Percentiles rank a stretch among this genome's conserved stretches.
These are phyloP conservation scores for Phaenicophaeus curvirostris DNA, from an alignment of 2,797 vertebrate species.

Conservation along the genomic window DNA sequence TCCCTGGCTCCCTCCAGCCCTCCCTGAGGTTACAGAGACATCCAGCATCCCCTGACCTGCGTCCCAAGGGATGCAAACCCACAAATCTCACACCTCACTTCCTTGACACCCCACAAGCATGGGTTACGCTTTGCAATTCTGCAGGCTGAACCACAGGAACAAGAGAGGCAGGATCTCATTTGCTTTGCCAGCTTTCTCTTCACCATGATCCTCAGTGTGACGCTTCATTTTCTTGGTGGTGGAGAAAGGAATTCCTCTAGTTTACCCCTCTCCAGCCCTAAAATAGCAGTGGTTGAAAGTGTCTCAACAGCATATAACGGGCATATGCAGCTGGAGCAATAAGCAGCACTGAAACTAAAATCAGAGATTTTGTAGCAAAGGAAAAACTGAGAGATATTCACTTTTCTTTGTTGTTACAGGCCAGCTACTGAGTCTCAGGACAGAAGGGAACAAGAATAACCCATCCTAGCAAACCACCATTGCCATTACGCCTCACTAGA, in stretches of 20 bases:
- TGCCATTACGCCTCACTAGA: background rate
- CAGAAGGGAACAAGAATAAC: background rate
- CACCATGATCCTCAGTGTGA: background rate
- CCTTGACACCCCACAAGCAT: accelerated
- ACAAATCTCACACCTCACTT: background rate
- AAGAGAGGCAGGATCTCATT: background rate
- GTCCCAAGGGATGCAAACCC: background rate
- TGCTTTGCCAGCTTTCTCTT: background rate
- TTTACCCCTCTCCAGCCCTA: background rate
- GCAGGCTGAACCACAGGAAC: background rate
- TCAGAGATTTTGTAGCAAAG: background rate
- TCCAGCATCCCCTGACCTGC: background rate
- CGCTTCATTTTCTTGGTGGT: background rate
- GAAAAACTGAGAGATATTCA: accelerated
- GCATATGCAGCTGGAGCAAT: background rate
- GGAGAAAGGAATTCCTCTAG: constrained; percentile 15
- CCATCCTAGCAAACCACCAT: background rate
- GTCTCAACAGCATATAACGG: background rate
- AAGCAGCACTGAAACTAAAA: background rate
- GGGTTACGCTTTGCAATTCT: background rate
- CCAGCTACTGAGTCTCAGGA: background rate
- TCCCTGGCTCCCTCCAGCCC: background rate
- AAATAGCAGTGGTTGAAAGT: background rate
- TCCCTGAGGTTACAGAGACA: background rate
- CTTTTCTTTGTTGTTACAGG: background rate